phyloP scores from a whole-genome alignment of 1,140 invertebrate species.

The Solenopsis fugax region DNA sequence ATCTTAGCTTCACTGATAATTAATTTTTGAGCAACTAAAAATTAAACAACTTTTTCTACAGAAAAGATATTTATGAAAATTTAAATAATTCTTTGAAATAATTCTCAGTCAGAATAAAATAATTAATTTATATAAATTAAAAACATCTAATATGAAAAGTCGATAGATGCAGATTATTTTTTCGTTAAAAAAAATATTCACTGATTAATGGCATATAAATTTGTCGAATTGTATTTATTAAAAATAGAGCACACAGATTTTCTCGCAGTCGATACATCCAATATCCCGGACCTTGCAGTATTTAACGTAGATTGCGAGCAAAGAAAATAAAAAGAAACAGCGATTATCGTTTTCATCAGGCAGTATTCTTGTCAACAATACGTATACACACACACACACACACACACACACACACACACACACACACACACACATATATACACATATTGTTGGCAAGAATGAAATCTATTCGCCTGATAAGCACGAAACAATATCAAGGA shows the following conservation, averaged over 20 bases:
- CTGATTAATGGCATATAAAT: neutral
- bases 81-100: neutral
- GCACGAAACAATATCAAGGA: too few species aligned
- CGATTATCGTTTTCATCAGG: neutral
- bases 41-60: neutral
- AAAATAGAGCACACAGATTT: slow-evolving; percentile 24
- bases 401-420: too few species aligned
- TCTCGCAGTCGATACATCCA: neutral
- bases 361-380: neutral
- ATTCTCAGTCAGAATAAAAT: neutral
- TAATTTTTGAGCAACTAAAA: neutral
- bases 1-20: neutral
- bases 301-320: slow-evolving; percentile 10
- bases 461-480: too few species aligned
- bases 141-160: neutral
- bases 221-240: neutral
- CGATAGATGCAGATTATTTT: neutral
- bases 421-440: too few species aligned
- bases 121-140: neutral
- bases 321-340: neutral
- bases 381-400: neutral
- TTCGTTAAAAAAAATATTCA: slow-evolving; percentile 4
- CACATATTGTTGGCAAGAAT: too few species aligned
- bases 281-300: neutral
- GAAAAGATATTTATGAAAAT: neutral